Percentiles rank a stretch among this genome's conserved stretches.
phyloP scores from a whole-genome alignment of 2,888 invertebrate species.

The Rhorus exstirpatorius region DNA sequence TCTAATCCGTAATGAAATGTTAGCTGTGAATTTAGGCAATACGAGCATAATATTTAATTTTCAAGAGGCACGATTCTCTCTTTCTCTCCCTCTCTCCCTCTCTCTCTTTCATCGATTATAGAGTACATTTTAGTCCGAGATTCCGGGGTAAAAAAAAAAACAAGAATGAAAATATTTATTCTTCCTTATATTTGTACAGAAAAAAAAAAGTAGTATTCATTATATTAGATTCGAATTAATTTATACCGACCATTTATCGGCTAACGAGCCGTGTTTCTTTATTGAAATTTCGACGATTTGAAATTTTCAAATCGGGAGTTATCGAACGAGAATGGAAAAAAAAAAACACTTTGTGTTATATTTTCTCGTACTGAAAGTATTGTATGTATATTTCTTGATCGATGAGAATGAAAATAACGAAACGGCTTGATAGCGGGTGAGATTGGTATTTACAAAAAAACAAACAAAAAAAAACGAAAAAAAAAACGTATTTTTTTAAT shows the following conservation, averaged over 20 bases:
- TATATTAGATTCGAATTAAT: constrained; percentile 64
- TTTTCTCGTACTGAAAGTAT: constrained; percentile 65
- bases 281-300: not conserved
- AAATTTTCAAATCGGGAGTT: constrained; percentile 6
- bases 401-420: constrained; percentile 39
- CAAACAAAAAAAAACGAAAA: constrained; percentile 3
- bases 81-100: too few relatives aligned
- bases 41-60: constrained; percentile 67
- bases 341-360: constrained; percentile 37
- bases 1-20: constrained; percentile 40
- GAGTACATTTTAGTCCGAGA: constrained; percentile 42
- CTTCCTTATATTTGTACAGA: constrained; percentile 67
- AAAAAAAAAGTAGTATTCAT: constrained; percentile 63
- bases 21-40: constrained; percentile 67
- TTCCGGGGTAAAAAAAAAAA: constrained; percentile 28
- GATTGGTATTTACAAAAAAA: constrained; percentile 48
- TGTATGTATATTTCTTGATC: constrained; percentile 50
- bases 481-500: constrained; percentile 71
- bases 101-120: constrained; percentile 32
- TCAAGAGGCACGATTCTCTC: constrained; percentile 43
- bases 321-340: constrained; percentile 34
- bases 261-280: constrained; percentile 18
- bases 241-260: constrained; percentile 44
- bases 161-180: constrained; percentile 50
- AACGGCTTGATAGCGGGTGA: constrained; percentile 26